Evolutionary conservation across 2,888 invertebrate genomes (phyloP).

Genomic region (Agrochola lychnidis): DNA sequence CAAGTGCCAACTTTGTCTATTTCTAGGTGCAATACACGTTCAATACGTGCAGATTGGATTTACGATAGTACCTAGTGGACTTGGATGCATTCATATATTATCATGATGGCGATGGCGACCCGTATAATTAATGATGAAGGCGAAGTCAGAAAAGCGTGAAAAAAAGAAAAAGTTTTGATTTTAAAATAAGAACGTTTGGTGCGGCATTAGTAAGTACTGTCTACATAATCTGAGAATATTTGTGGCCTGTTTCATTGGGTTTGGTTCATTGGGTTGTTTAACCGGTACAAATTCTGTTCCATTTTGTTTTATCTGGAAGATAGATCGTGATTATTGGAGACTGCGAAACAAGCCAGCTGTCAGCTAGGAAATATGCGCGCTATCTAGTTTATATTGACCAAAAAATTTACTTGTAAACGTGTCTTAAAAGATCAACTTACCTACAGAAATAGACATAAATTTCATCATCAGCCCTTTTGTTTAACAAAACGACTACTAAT

Average conservation of each 20-base stretch:
- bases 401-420: background rate
- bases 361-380: background rate
- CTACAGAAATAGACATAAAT: background rate
- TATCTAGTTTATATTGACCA: no score
- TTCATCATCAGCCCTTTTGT: background rate
- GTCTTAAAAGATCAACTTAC: background rate
- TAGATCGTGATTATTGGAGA: background rate
- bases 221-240: background rate
- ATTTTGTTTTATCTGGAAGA: background rate
- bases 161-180: constrained; percentile 62
- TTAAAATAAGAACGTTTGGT: background rate
- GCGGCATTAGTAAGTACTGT: background rate
- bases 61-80: constrained; percentile 60
- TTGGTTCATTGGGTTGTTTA: background rate
- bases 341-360: background rate
- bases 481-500: background rate
- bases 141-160: constrained; percentile 74
- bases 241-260: constrained; percentile 4
- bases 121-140: constrained; percentile 69
- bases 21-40: constrained; percentile 79
- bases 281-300: constrained; percentile 9
- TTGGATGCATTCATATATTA: constrained; percentile 63
- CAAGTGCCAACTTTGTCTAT: constrained; percentile 75
- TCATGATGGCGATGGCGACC: constrained; percentile 60
- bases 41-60: constrained; percentile 75